phyloP scores from a whole-genome alignment of 2,888 invertebrate species.

The Cheilosia impressa region DNA sequence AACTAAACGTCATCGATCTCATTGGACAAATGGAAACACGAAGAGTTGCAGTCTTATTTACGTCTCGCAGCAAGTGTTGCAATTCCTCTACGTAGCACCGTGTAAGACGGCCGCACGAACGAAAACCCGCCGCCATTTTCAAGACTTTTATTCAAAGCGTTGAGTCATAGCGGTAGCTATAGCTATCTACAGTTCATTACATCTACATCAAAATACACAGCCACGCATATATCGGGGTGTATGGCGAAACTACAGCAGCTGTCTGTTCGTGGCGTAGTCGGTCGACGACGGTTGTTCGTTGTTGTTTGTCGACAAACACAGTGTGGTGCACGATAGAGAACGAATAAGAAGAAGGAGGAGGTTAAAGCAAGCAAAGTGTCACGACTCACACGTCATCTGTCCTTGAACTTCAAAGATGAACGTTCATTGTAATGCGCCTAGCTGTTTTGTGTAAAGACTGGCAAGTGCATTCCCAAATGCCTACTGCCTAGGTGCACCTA shows the following conservation, averaged over 20 bases:
- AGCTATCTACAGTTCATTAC: constrained; percentile 6
- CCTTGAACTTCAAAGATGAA: constrained; percentile 77
- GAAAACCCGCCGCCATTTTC: constrained; percentile 9
- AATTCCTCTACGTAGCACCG: too few relatives aligned
- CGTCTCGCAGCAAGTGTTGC: too few relatives aligned
- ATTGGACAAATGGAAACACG: too few relatives aligned
- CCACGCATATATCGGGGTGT: background rate
- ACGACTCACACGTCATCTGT: constrained; percentile 76
- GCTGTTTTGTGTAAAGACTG: constrained; percentile 31
- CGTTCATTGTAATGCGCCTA: constrained; percentile 51
- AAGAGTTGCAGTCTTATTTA: too few relatives aligned
- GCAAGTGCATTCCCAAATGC: constrained; percentile 8
- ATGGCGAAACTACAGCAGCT: constrained; percentile 61
- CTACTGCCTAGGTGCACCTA: too few relatives aligned
- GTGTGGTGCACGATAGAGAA: constrained; percentile 28
- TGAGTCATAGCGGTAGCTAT: constrained; percentile 23
- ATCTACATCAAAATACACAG: constrained; percentile 23
- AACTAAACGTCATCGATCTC: too few relatives aligned
- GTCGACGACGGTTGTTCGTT: constrained; percentile 6
- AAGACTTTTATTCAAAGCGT: constrained; percentile 16
- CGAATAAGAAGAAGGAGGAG: constrained; percentile 36
- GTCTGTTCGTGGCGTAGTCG: constrained; percentile 50
- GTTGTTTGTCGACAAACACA: constrained; percentile 41
- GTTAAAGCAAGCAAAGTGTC: constrained; percentile 56
- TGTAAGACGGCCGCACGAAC: too few relatives aligned